Base-by-base conservation (phyloP, 2,888 invertebrate species). In the Muscina levida region DNA sequence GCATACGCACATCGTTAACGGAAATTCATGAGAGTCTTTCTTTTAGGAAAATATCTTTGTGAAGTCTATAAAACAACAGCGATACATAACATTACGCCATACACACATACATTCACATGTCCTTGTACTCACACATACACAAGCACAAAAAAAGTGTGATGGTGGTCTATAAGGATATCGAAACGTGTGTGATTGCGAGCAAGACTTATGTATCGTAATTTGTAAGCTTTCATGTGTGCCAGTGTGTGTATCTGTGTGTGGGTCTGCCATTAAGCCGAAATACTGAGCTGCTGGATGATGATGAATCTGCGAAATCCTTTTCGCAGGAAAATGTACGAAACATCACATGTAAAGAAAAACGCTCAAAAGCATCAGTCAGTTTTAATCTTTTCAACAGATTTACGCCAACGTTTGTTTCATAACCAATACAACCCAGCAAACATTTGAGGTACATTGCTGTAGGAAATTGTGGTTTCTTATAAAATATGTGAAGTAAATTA, bases 371-470 rank as follows among this genome's bases (percentile, higher is more conserved):
- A 37, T 39, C 39, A 51, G 51, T 51, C 51, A 48, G 68, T 24
- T 42, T 39, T 53, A 53, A 53, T 67, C 67, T 53, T 22, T 56
- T 56, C 24, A 56, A n/a, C 22, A 46, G 53, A 68, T 51, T 51
- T 59, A 19, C 10, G 22, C 11, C 13, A 8, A 2, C 5, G 13
- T 10, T 4, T 6, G 51, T 22, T 53, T 53, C 22, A 53, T 24
- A 53, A 53, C 24, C 24, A 53, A 5, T 31, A n/a, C n/a, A n/a
- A n/a, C n/a, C n/a, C n/a, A n/a, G n/a, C n/a, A n/a, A n/a, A n/a
- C n/a, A n/a, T n/a, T n/a, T n/a, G n/a, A n/a, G n/a, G n/a, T n/a
- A n/a, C n/a, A n/a, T n/a, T n/a, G n/a, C n/a, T n/a, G n/a, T n/a
- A n/a, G n/a, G n/a, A n/a, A n/a, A n/a, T n/a, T n/a, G n/a, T n/a